Evolutionary conservation across 1,140 invertebrate genomes (phyloP), one percentile per base, ranked within the genome.

Genomic region (Hyles euphorbiae): DNA sequence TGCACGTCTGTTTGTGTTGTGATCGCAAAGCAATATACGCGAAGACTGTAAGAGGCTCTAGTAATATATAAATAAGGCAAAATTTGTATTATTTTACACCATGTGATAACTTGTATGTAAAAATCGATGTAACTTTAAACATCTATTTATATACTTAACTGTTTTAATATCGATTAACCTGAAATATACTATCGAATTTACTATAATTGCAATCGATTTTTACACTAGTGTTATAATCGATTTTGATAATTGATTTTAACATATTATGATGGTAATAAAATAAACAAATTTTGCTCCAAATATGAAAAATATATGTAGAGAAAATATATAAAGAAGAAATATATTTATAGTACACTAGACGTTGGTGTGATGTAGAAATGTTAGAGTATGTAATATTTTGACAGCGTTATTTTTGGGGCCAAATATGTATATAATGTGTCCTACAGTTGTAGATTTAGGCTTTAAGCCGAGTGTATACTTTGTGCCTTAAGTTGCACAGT

Each of bases 41-140:
- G 68, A 81, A 83, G 80, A 85, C 80, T 85, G 75, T 65, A 60
- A 56, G 78, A 85, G 76, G 77, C 73, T 78, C 65, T 81, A 72
- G 68, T 67, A 54, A 63, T 72, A 70, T 55, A 65, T 68, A 65
- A 43, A 44, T 51, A 1, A 5, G 10, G 5, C 46, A 47, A 47
- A 3, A n/a, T 3, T 52, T 52, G 50, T 52, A 22, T 22, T 22
- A 22, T 22, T 22, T 22, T 22, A 22, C 2, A 22, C 22, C 22
- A 22, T 22, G 22, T 22, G 2, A 22, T 22, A 22, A 22, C 22
- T 22, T 1, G 22, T 22, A 22, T 22, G 22, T 22, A 22, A 22
- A 22, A 22, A 22, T 22, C 22, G 22, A 22, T 22, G 22, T 22
- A 22, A 22, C 22, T 22, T 22, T 22, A 22, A 22, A 22, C 22